phyloP scores from a whole-genome alignment of 1,140 invertebrate genomes.

The Ridgeia piscesae region DNA sequence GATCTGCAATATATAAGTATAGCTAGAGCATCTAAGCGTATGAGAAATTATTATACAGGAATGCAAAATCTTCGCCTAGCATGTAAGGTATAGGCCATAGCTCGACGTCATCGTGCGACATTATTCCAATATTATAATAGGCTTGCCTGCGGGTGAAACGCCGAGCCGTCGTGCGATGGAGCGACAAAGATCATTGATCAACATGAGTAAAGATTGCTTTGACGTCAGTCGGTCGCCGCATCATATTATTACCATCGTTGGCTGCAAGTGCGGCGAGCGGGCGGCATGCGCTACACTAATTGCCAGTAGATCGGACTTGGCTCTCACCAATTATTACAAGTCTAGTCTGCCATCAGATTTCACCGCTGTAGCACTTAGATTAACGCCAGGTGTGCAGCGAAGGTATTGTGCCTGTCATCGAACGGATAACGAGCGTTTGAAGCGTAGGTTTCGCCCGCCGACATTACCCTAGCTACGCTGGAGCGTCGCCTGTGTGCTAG shows the following conservation, averaged over 20 bases:
- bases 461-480: neutral
- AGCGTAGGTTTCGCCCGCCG: neutral
- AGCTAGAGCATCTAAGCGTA: no score
- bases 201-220: neutral
- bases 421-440: neutral
- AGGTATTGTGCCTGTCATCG: neutral
- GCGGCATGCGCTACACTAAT: neutral
- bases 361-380: neutral
- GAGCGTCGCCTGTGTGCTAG: neutral
- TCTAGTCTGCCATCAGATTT: neutral
- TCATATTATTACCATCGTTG: constrained; percentile 1
- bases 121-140: constrained; percentile 7
- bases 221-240: neutral
- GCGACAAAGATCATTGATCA: neutral
- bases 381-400: neutral
- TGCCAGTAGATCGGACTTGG: neutral
- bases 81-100: neutral
- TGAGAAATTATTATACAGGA: neutral
- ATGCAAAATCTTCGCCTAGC: neutral
- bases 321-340: neutral
- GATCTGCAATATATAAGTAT: neutral
- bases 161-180: neutral
- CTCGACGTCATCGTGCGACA: neutral
- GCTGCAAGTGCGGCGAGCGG: neutral
- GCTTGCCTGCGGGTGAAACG: neutral